A percentile compares a stretch with the other conserved stretches of the same genome.
Evolutionary conservation across 1,140 invertebrate genomes (phyloP).

Genomic region (Latrodectus geometricus): DNA sequence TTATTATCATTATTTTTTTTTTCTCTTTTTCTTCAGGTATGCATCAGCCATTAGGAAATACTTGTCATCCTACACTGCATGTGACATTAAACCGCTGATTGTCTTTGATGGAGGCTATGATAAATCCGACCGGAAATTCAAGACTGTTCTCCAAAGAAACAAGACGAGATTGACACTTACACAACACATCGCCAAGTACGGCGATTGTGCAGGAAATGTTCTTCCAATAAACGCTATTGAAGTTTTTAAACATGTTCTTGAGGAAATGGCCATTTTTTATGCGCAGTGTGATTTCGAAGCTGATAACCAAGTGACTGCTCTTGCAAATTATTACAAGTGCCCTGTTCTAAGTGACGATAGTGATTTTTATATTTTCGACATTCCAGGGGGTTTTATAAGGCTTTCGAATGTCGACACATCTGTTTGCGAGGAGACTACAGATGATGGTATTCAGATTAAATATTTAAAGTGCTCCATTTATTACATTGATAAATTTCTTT

Average conservation of each 20-base stretch:
- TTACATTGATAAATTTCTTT: constrained; percentile 77
- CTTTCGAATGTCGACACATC: constrained; percentile 76
- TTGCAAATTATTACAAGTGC: constrained; percentile 81
- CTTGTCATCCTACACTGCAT: constrained; percentile 78
- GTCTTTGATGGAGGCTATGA: constrained; percentile 83
- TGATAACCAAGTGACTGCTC: constrained; percentile 83
- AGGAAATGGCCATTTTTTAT: constrained; percentile 75
- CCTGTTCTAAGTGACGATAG: constrained; percentile 90
- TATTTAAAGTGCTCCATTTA: constrained; percentile 79
- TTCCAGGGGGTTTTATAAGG: constrained; percentile 79
- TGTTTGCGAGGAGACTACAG: constrained; percentile 40
- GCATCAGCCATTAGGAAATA: constrained; percentile 76
- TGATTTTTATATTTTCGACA: constrained; percentile 89
- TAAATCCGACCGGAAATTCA: constrained; percentile 80
- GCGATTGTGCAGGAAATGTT: constrained; percentile 56
- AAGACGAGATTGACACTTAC: constrained; percentile 74
- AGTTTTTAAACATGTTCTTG: constrained; percentile 78
- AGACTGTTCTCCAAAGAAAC: constrained; percentile 76
- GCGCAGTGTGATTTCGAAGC: constrained; percentile 86
- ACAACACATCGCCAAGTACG: constrained; percentile 61
- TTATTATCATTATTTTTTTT: background rate
- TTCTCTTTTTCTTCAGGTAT: constrained; percentile 65
- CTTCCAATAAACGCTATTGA: constrained; percentile 74
- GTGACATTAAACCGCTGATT: constrained; percentile 81
- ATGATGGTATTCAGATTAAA: constrained; percentile 11